These are phyloP conservation scores for Nixonia krombeini DNA, from an alignment of 1,140 invertebrate genomes.

Conservation along the genomic window DNA sequence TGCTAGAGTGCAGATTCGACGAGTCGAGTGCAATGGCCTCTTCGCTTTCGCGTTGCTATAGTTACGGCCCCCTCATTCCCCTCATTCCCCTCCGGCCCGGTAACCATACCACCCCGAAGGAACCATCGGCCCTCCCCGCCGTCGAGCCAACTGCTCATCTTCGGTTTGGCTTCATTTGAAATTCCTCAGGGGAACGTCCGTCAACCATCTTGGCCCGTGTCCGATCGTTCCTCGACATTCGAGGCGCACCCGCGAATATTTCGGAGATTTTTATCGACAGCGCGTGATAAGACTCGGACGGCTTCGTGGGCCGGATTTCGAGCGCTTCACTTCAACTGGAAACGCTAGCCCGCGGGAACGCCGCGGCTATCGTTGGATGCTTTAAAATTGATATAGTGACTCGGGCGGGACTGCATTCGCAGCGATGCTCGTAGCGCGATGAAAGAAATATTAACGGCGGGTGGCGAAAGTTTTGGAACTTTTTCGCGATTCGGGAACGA, in stretches of 20 bases:
- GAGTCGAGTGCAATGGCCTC: constrained; percentile 68
- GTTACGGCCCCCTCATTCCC: constrained; percentile 53
- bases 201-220: constrained; percentile 55
- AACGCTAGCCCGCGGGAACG: too few relatives aligned
- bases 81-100: constrained; percentile 52
- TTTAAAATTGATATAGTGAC: too few relatives aligned
- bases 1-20: constrained; percentile 68
- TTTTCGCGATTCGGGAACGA: constrained; percentile 53
- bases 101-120: constrained; percentile 41
- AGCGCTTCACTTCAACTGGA: too few relatives aligned
- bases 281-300: constrained; percentile 46
- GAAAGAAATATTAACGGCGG: constrained; percentile 19
- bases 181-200: constrained; percentile 57
- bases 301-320: too few relatives aligned
- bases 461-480: constrained; percentile 50
- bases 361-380: too few relatives aligned
- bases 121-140: constrained; percentile 34
- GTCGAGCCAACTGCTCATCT: constrained; percentile 39
- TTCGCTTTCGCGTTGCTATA: constrained; percentile 65
- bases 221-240: constrained; percentile 48
- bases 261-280: constrained; percentile 40
- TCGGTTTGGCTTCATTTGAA: constrained; percentile 63
- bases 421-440: too few relatives aligned
- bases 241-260: constrained; percentile 49
- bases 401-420: too few relatives aligned